phyloP scores from a whole-genome alignment of 1,140 invertebrate species.

The Oncopeltus fasciatus region DNA sequence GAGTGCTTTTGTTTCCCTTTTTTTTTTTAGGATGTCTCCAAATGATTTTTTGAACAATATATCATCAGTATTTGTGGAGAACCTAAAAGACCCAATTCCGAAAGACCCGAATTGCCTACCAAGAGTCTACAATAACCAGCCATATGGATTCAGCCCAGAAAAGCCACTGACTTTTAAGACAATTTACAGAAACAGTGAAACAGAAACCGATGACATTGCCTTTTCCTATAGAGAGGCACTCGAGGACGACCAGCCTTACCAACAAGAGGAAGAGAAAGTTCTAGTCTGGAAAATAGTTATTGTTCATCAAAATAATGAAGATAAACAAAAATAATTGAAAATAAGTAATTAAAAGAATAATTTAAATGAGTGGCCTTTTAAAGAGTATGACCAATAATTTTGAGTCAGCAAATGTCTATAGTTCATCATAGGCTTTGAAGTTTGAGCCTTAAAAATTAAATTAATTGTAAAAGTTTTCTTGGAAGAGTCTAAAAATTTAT shows the following conservation, averaged over 20 bases:
- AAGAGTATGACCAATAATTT: no score
- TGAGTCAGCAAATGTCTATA: no score
- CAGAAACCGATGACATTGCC: neutral
- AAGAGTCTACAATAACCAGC: neutral
- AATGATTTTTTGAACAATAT: constrained; percentile 10
- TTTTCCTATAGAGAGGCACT: neutral
- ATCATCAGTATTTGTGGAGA: constrained; percentile 10
- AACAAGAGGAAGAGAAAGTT: neutral
- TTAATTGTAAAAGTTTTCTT: no score
- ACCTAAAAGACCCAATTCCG: constrained; percentile 12
- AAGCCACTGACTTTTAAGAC: neutral
- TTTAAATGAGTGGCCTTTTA: no score
- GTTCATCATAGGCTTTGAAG: no score
- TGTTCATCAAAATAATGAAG: neutral
- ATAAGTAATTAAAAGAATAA: no score
- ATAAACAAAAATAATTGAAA: no score
- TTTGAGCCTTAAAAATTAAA: no score
- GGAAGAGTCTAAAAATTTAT: no score
- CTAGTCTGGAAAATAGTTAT: neutral
- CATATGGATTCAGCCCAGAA: neutral
- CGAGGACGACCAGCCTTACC: neutral
- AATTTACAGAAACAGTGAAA: neutral
- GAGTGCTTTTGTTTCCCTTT: no score
- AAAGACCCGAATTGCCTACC: constrained; percentile 11
- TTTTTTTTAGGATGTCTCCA: constrained; percentile 3